Conservation (phyloP, 2,797 vertebrate genomes). For the Balearica regulorum region DNA sequence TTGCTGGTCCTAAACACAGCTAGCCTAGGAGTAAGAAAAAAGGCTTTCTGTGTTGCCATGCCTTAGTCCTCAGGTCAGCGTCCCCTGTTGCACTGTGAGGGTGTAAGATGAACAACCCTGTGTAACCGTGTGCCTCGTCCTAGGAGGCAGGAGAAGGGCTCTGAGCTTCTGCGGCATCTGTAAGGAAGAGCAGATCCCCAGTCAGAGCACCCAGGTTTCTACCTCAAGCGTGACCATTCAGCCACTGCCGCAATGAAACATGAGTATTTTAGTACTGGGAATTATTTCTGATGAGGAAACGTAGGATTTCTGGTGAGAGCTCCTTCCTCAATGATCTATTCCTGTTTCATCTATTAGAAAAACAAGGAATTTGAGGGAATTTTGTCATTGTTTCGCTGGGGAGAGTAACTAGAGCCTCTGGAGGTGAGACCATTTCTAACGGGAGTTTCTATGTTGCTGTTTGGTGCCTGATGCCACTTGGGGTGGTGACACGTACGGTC, state of each 20-base stretch:
- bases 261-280: not conserved
- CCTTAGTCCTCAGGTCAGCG: fast-evolving
- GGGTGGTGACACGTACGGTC: not conserved
- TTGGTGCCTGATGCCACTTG: not conserved
- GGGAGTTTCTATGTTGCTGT: not conserved
- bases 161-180: not conserved
- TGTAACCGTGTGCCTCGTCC: fast-evolving
- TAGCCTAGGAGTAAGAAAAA: not conserved
- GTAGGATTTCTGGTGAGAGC: not conserved
- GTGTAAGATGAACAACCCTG: not conserved
- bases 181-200: not conserved
- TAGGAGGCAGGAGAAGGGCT: not conserved
- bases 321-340: not conserved
- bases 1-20: not conserved
- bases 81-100: fast-evolving
- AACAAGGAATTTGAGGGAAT: not conserved
- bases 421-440: not conserved
- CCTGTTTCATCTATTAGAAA: not conserved
- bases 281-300: not conserved
- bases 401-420: not conserved
- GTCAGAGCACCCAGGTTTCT: not conserved
- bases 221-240: not conserved
- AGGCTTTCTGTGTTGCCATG: not conserved
- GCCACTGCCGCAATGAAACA: fast-evolving
- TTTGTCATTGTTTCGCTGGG: not conserved